Base-by-base conservation (phyloP, 1,140 invertebrate species). In the Hirudo medicinalis region DNA sequence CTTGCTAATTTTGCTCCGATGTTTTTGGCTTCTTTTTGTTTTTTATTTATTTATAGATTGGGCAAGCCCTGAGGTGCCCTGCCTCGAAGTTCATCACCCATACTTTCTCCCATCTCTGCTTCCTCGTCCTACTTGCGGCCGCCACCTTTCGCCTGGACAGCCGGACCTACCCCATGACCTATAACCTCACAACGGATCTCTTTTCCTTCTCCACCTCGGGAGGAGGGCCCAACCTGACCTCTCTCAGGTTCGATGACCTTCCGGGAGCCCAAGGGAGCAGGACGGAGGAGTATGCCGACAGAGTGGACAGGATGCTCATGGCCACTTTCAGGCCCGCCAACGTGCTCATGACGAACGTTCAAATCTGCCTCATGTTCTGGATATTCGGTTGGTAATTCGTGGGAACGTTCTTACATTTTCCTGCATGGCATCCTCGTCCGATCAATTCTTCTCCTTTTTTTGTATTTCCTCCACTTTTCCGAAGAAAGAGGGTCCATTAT, bases 341-440 rank as follows among this genome's bases (percentile, higher is more conserved):
- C 75, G 78, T 77, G 43, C 77, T 81, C 70, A 76, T 82, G 40
- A 81, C 80, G 20, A 78, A 81, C 74, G 80, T 82, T 68, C 80
- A 82, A 74, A 78, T 80, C 60, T 81, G 80, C 78, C 80, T 82
- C 67, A 80, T 82, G 69, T 81, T 82, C 72, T 82, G 80, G 80
- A 78, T 82, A 72, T 74, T 79, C 76, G 81, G 81, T 81, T 76
- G 71, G 72, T 54, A 17, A 49, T 49, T 49, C 13, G 9, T 15
- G 43, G 13, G 0, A 49, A 15, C 11, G 43, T 49, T 49, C 0
- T 2, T 17, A 0, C 11, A 15, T 9, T 8, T 49, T 49, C 43
- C 11, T 49, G 32, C 32, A 36, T 17, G 43, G 43, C 9, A 17
- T 49, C 5, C 11, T 15, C 9, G 43, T 15, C 5, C 4, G 15